Evolutionary conservation across 1,140 invertebrate genomes (phyloP), one percentile per base, ranked within the genome.

Genomic region (Camponotus pennsylvanicus): DNA sequence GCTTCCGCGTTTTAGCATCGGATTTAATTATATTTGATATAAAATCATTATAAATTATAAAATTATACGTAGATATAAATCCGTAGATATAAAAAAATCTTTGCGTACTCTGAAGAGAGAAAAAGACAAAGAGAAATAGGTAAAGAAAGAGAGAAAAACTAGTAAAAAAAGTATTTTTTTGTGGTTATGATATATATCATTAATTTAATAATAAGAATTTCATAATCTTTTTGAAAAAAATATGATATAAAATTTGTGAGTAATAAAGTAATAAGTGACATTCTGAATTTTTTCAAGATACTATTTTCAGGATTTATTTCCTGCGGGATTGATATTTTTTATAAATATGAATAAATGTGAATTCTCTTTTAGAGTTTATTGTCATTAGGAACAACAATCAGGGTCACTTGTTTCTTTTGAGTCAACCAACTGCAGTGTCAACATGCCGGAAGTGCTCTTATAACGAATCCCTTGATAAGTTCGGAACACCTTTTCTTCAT

Each of bases 351-450:
- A 88, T 70, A 83, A 66, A 67, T 80, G 27, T 88, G 89, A 92
- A 90, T 89, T 91, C 92, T 93, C 27, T 27, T 27, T 92, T 92
- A 91, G 88, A 91, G 90, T 91, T 88, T 92, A 93, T 92, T 92
- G 91, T 86, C 86, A 94, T 94, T 92, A 89, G 90, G 15, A 86
- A 13, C 85, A 79, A 59, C 90, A 91, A 94, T 94, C 93, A 86
- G 92, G 67, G 89, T 67, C 71, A 78, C 88, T 90, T 92, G 86
- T 90, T 90, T 92, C 89, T 83, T 89, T 93, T 93, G 89, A 92
- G 80, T 73, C 89, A 93, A 92, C 91, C 90, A 85, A 82, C 86
- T 88, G 85, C 88, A 93, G 71, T 94, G 92, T 94, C 92, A 94
- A 94, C 92, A 93, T 59, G 86, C 86, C 79, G 86, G 84, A 92